Base-by-base conservation (phyloP, 2,797 vertebrate species). In the Ptychobarbus kaznakovi region DNA sequence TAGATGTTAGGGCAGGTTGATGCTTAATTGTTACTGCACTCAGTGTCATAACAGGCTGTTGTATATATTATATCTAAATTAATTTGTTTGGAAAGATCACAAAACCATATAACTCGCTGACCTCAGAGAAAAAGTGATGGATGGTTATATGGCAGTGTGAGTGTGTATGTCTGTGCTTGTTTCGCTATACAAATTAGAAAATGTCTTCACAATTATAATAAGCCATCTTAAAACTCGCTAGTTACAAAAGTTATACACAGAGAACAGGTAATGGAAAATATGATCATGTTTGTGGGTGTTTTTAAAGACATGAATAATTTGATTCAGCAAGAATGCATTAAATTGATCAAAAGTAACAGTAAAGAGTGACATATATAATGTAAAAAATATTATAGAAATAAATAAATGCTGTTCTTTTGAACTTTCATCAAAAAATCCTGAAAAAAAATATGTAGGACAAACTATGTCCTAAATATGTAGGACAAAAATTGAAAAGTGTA, bases 1-100 rank as follows among this genome's bases (percentile, higher is more conserved):
- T n/a, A 77, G 18, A 68, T 49, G 38, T 69, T 40, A 66, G 38
- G 61, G 38, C 68, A 85, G 66, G 76, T 58, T 70, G 44, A 51
- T 4, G 40, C n/a, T 58, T 79, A 84, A 79, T 79, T 79, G 49
- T 61, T 38, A 75, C 22, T 75, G 56, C 18, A 83, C 6, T 63
- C 4, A 16, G 58, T 58, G 12, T 65, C 56, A 76, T 66, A 51
- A 38, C 53, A 72, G n/a, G 44, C 61, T 6, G 75, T 76, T 76
- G 69, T 46, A 56, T 81, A 58, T 32, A 56, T 72, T 63, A 66
- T 49, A 56, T n/a, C 70, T 73, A n/a, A 75, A 75, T 75, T 10
- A 12, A 53, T 35, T 51, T 35, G 16, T 35, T 73, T 32, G 28
- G 72, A 51, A 75, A 32, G 46, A 51, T 75, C 18, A 12, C 10